Percentiles rank a stretch among this genome's conserved stretches.
These are phyloP conservation scores for Acrocephalus kingi DNA, from an alignment of 2,113 vertebrate species.

Conservation along the genomic window DNA sequence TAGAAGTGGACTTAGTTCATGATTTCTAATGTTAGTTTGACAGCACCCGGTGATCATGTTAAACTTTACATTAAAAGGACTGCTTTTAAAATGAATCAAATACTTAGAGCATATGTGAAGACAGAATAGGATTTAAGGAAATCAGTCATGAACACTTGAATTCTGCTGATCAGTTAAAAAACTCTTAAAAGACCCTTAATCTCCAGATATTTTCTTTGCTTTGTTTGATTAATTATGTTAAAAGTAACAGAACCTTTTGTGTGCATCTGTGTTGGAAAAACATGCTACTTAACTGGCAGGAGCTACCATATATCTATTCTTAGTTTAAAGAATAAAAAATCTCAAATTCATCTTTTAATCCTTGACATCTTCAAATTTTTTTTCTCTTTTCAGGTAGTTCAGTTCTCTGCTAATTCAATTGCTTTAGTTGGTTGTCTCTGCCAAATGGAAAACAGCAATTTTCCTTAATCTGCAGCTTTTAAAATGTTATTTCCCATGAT, in stretches of 20 bases:
- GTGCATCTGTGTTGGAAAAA: not conserved
- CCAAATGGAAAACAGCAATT: slow-evolving; percentile 46
- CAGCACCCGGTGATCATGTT: not conserved
- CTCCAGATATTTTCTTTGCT: not conserved
- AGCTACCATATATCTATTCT: not conserved
- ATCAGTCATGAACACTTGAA: not conserved
- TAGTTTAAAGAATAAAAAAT: not conserved
- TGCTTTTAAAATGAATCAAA: not conserved
- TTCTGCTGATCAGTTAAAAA: not conserved
- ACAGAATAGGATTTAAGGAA: not conserved
- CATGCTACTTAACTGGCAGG: not conserved
- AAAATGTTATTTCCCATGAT: slow-evolving; percentile 37
- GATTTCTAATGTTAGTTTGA: not conserved
- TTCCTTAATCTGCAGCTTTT: slow-evolving; percentile 45
- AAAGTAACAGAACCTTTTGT: not conserved
- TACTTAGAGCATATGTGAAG: not conserved
- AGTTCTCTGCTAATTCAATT: slow-evolving; percentile 2
- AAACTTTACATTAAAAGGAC: not conserved
- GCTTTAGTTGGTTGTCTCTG: slow-evolving; percentile 35
- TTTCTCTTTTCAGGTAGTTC: not conserved
- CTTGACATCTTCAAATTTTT: slow-evolving; percentile 10
- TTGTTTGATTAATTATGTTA: not conserved
- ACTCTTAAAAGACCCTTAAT: not conserved
- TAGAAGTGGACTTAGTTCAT: not conserved
- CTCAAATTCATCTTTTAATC: slow-evolving; percentile 10